These are phyloP conservation scores for Meriones psammophilus DNA, from an alignment of 2,797 vertebrate genomes.

Conservation along the genomic window DNA sequence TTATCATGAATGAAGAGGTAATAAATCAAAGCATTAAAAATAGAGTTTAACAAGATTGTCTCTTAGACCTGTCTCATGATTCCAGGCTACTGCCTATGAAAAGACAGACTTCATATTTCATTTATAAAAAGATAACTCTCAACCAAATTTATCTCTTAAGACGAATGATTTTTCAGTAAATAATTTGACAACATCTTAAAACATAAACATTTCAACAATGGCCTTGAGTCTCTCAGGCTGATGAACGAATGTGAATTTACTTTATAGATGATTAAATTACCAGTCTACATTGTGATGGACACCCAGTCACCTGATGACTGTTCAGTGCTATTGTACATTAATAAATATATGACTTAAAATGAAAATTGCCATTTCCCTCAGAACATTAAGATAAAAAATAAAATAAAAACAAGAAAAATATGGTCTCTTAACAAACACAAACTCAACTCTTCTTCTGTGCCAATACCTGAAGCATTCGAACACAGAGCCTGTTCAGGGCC, in stretches of 20 bases:
- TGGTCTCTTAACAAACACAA: fast-evolving
- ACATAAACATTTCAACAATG: neutral
- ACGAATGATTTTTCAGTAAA: neutral
- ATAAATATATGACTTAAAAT: neutral
- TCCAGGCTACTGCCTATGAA: neutral
- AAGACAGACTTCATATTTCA: neutral
- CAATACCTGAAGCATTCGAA: neutral
- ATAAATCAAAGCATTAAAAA: neutral
- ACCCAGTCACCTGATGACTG: neutral
- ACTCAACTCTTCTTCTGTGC: neutral
- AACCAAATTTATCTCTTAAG: neutral
- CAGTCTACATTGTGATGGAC: neutral
- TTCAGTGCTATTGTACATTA: neutral
- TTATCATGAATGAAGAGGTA: neutral
- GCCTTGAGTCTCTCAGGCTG: neutral
- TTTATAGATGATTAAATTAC: neutral
- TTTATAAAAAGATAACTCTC: neutral
- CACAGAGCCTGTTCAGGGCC: neutral
- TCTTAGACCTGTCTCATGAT: neutral
- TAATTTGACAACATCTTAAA: neutral
- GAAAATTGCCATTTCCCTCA: neutral
- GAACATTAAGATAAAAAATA: neutral
- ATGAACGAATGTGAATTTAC: neutral
- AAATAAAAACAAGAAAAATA: neutral
- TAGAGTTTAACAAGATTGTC: neutral